Conservation (phyloP, 1,140 invertebrate species). For the Oedothorax gibbosus region DNA sequence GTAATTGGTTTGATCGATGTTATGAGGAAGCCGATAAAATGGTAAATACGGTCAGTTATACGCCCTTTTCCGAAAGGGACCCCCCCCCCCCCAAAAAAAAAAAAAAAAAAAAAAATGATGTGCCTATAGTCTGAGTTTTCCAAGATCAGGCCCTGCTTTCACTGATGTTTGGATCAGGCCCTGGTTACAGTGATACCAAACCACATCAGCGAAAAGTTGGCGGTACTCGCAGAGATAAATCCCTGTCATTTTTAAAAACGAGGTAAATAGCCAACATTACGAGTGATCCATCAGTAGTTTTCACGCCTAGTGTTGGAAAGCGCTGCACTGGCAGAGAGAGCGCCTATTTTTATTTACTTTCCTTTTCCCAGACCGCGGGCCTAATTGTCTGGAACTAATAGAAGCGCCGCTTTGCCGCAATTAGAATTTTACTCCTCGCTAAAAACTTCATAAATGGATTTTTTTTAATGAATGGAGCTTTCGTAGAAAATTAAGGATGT, state of each 20-base stretch:
- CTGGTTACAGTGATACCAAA: neutral
- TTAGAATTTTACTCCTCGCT: slow-evolving; percentile 24
- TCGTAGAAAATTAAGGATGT: too few species aligned
- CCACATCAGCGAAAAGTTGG: slow-evolving; percentile 4
- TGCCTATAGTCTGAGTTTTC: too few species aligned
- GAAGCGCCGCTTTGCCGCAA: slow-evolving; percentile 14
- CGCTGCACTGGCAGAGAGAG: slow-evolving; percentile 10
- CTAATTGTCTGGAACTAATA: slow-evolving; percentile 60
- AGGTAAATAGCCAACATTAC: slow-evolving; percentile 30
- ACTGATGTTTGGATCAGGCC: too few species aligned
- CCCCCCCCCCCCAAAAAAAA: too few species aligned
- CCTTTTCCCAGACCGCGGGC: neutral
- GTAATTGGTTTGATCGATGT: too few species aligned
- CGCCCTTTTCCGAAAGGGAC: too few species aligned
- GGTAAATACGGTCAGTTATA: too few species aligned
- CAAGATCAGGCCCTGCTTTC: too few species aligned
- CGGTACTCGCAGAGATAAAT: slow-evolving; percentile 23
- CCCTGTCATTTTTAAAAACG: slow-evolving; percentile 12
- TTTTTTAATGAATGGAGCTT: too few species aligned
- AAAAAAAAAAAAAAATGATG: too few species aligned
- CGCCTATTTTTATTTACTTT: slow-evolving; percentile 7
- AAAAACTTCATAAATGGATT: neutral
- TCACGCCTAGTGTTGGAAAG: slow-evolving; percentile 42
- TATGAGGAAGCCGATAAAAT: too few species aligned
- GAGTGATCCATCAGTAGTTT: slow-evolving; percentile 46